Evolutionary conservation across 2,888 invertebrate species (phyloP), one percentile per base, ranked within the genome.

Genomic region (Dexiosoma caninum): DNA sequence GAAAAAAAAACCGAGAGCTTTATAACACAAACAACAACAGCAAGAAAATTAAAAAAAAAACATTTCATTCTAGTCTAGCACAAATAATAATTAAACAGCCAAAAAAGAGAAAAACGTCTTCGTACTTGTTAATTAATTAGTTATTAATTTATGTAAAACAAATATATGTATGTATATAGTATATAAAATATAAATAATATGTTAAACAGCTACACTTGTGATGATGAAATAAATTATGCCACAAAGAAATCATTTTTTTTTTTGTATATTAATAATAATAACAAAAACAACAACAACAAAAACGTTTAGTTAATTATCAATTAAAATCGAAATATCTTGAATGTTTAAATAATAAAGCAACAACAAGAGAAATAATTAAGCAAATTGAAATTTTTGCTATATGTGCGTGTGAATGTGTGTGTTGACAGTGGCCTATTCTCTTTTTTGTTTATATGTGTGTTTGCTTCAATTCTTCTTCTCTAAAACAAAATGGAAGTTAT

Each of bases 401-500:
- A 8, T 32, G 14, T 49, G n/a, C n/a, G 44, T 35, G 21, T 55
- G 44, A 16, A 10, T 64, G n/a, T 46, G 37, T 74, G 4, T 35
- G 14, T 19, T 9, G 32, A 27, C 27, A 27, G 49, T 60, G 57
- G 53, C 35, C 14, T 19, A 12, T 9, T 59, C 37, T 23, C 30
- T 37, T 57, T 23, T 59, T 49, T 51, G 59, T 51, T 57, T 19
- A 19, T 74, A 32, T 66, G 40, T 60, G 12, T 40, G 42, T 49
- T 30, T 59, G 30, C 21, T 49, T 57, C 19, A 16, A 37, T 55
- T 55, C 23, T 70, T 64, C 49, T 70, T 55, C 53, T 79, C 23
- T 60, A 82, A 81, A 55, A 78, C 79, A 86, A 86, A 86, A 88
- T 88, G 88, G 88, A 88, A 87, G 87, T 88, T 85, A 88, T 88